Evolutionary conservation across 2,113 vertebrate species (phyloP), one percentile per base, ranked within the genome.

Genomic region (Ptilonorhynchus violaceus): DNA sequence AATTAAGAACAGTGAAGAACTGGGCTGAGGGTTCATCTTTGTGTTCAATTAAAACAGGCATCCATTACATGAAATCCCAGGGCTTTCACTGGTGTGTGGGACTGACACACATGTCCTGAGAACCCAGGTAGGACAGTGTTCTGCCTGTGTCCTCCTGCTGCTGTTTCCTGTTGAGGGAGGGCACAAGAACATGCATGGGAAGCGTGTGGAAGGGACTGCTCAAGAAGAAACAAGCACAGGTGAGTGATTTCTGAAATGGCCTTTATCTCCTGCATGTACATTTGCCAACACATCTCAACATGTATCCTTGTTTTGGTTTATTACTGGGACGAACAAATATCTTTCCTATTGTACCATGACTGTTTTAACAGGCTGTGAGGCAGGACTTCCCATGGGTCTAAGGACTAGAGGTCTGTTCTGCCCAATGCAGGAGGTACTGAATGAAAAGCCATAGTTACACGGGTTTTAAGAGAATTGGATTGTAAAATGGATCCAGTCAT

Each of bases 151-250:
- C 17, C 52, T 60, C 19, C 62, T 77, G 8, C 50, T 80, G 37
- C 67, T 83, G 33, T 58, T 69, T 66, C 22, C 0, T 66, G 35
- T 37, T n/a, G 21, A 91, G 37, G 44, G 31, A 69, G 42, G 37
- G 37, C 41, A 75, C 77, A 72, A 76, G 55, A 66, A 33, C 7
- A 3, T 1, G 1, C 0, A 1, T 0, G 0, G 22, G 23, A 87
- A 42, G 25, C 14, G 23, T n/a, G 50, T 53, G 86, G 84, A 53
- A 78, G 41, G 28, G 47, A 87, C 59, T 15, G 47, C 47, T 76
- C 39, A 12, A 60, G 59, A 78, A 68, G 18, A 88, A 47, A 56
- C 39, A 74, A 0, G 2, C 22, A 15, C 3, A 25, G 15, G 31
- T 31, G 41, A 69, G 27, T 35, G 16, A 59, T 81, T 89, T 55